phyloP scores from a whole-genome alignment of 2,797 vertebrate species.

The Xenops minutus region DNA sequence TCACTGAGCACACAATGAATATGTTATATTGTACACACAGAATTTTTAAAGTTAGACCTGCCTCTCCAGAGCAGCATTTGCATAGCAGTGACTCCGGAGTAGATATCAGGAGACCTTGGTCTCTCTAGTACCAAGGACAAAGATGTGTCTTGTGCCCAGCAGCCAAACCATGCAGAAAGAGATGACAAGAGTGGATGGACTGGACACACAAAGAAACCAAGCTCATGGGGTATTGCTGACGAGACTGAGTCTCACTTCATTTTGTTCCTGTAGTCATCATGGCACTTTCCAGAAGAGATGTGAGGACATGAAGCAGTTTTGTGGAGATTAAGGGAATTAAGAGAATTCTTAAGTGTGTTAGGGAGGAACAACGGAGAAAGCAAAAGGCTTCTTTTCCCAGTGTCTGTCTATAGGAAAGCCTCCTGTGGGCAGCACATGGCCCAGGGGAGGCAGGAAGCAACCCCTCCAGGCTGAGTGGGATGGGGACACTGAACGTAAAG shows the following conservation, averaged over 20 bases:
- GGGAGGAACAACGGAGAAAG: background rate
- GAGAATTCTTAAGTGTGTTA: background rate
- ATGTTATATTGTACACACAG: accelerated
- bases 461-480: background rate
- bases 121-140: background rate
- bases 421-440: background rate
- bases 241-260: background rate
- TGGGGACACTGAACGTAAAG: background rate
- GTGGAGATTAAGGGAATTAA: background rate
- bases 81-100: background rate
- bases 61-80: background rate
- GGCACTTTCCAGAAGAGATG: background rate
- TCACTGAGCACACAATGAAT: background rate
- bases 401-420: background rate
- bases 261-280: background rate
- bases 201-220: background rate
- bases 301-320: background rate
- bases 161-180: background rate
- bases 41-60: background rate
- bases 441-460: background rate
- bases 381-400: background rate
- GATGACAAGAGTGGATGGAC: background rate
- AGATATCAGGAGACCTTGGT: background rate
- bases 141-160: background rate
- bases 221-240: accelerated